Evolutionary conservation across 2,113 vertebrate genomes (phyloP), one percentile per base, ranked within the genome.

Genomic region (Podilymbus podiceps): DNA sequence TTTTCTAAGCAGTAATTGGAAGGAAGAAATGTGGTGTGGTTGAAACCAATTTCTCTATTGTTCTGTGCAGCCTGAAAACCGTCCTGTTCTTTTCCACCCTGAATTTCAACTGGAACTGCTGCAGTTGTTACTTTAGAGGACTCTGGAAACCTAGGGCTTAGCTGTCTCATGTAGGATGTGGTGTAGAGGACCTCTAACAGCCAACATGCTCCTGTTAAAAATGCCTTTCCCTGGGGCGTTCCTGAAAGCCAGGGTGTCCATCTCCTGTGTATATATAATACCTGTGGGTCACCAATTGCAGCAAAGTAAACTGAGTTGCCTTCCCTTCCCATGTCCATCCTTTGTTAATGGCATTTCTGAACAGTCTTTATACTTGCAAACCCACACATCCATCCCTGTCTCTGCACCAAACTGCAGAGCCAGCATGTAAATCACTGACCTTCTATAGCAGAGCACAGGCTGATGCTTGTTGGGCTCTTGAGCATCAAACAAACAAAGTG

Each of bases 271-370:
- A 2, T 33, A 5, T 40, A 1, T 27, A 38, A 49, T 79, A 38
- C 15, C 12, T 12, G 15, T 52, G 33, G 14, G 21, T 76, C 9
- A 3, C 46, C 42, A 79, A 0, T 40, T 77, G 64, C 42, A 69
- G 3, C 79, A 31, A 27, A 77, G 55, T 62, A 55, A 78, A 35
- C 1, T 7, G 40, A 1, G 6, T 81, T 85, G 19, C 47, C 17
- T 86, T 86, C 55, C 27, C 25, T 88, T 10, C 19, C 25, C 6
- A 0, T 30, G 19, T 62, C 24, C 33, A 35, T 76, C 33, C 21
- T 27, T 59, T 84, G 22, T 46, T 86, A 71, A 49, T 77, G 55
- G 56, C 40, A 46, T 83, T 89, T 90, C 75, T 91, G 89, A 66
- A 64, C 17, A 44, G 44, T 16, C 47, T 73, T 73, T 3, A 1